Base-by-base conservation (phyloP, 1,140 invertebrate species). In the Ceratina australensis region DNA sequence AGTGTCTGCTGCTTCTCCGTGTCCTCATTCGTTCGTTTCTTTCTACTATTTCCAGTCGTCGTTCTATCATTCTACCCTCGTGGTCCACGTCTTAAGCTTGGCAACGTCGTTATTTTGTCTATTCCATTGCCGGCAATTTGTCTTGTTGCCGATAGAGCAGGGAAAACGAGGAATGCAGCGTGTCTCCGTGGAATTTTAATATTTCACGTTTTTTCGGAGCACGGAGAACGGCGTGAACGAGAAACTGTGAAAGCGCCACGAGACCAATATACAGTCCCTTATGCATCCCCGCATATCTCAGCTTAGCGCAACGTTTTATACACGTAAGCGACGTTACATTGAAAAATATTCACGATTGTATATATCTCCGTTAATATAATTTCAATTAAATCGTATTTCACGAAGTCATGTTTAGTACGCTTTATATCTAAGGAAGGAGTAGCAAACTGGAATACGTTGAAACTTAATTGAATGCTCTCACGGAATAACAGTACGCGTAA, bases 81-180 rank as follows among this genome's bases (percentile, higher is more conserved):
- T 76, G 66, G 79, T 79, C 82, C 82, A 79, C 57, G 71, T 73
- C 72, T 73, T 85, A 78, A 78, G 2, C 47, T 68, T 77, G 83
- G 76, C 86, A 80, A 78, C 67, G 78, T 86, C 86, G 81, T 89
- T 89, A 78, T 75, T 75, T 72, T 47, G 52, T 72, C 66, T 78
- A 60, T 72, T 73, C 50, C 63, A 42, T 49, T 63, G 60, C 42
- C 49, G 26, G 22, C n/a, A 61, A 63, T 81, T 63, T 68, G 63
- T 75, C 57, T 66, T 54, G 16, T 50, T 16, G 13, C 7, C 22
- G 50, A 42, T 49, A 28, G 5, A 49, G 12, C 16, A 1, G 72
- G 28, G 15, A 15, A 61, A 56, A 26, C 20, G 15, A 24, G 28
- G 13, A 33, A 33, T 33, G 28, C 28, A 24, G 16, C 63, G 13